Evolutionary conservation across 2,888 invertebrate species (phyloP).

Genomic region (Plagodis pulveraria): DNA sequence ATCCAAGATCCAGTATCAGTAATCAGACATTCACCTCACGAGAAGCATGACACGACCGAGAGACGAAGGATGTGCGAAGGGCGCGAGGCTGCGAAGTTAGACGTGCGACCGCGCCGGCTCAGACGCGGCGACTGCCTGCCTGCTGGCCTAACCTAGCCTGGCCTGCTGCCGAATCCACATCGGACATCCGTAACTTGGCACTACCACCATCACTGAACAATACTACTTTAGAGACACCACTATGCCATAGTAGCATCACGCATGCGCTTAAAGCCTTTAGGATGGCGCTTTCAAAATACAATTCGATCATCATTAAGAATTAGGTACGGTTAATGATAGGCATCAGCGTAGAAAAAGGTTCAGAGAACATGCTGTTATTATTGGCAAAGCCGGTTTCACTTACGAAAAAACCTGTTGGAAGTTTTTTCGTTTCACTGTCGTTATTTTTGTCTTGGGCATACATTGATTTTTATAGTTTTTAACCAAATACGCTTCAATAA

Average conservation of each 20-base stretch:
- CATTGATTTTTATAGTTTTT: neutral
- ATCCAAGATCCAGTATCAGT: conserved; percentile 28
- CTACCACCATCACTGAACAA: neutral
- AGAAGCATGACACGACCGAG: conserved; percentile 7
- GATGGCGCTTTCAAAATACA: conserved; percentile 25
- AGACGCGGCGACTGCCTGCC: conserved; percentile 56
- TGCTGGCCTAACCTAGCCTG: conserved; percentile 12
- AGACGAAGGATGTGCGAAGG: conserved; percentile 31
- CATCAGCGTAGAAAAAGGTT: conserved; percentile 2
- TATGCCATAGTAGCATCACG: conserved; percentile 41
- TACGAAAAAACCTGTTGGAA: neutral
- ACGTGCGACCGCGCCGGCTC: conserved; percentile 49
- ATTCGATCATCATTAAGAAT: conserved; percentile 10
- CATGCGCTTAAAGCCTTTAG: conserved; percentile 40
- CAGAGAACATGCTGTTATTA: conserved; percentile 6
- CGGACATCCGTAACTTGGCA: neutral
- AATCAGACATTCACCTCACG: conserved; percentile 29
- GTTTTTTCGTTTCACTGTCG: neutral
- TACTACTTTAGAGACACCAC: no score
- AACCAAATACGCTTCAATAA: no score
- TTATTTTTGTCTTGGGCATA: neutral
- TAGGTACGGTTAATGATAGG: conserved; percentile 16
- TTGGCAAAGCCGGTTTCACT: conserved; percentile 7
- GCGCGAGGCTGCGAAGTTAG: conserved; percentile 7
- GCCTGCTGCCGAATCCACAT: neutral